Evolutionary conservation across 2,113 vertebrate genomes (phyloP).

Genomic region (Miniopterus natalensis): DNA sequence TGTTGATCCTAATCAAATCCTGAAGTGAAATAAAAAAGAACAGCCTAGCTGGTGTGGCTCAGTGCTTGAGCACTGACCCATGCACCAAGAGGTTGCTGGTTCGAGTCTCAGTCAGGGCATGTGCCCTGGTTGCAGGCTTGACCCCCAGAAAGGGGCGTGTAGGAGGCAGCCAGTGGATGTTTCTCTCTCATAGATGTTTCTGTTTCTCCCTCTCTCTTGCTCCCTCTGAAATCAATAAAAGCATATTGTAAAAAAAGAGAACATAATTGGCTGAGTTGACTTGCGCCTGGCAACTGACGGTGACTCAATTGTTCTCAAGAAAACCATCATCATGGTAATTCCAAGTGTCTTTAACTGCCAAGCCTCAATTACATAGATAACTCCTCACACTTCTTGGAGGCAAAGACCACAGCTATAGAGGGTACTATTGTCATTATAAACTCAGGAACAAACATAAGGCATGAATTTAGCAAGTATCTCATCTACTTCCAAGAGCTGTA

Average conservation of each 20-base stretch:
- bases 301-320: neutral
- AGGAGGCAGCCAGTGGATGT: too few relatives aligned
- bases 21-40: neutral
- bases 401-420: neutral
- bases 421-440: neutral
- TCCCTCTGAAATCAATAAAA: too few relatives aligned
- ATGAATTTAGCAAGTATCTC: conserved; percentile 41
- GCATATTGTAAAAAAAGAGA: neutral
- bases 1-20: neutral
- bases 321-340: neutral
- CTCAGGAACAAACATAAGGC: conserved; percentile 67
- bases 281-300: neutral
- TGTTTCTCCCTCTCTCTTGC: too few relatives aligned
- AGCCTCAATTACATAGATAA: neutral
- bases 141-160: too few relatives aligned
- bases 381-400: neutral
- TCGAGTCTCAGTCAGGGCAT: too few relatives aligned
- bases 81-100: too few relatives aligned
- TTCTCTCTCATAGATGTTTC: too few relatives aligned
- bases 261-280: neutral
- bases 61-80: too few relatives aligned
- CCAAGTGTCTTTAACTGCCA: neutral
- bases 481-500: neutral
- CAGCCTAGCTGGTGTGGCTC: too few relatives aligned
- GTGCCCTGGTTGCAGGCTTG: too few relatives aligned